Evolutionary conservation across 2,888 invertebrate species (phyloP).

Genomic region (Stictocephala bisonia): DNA sequence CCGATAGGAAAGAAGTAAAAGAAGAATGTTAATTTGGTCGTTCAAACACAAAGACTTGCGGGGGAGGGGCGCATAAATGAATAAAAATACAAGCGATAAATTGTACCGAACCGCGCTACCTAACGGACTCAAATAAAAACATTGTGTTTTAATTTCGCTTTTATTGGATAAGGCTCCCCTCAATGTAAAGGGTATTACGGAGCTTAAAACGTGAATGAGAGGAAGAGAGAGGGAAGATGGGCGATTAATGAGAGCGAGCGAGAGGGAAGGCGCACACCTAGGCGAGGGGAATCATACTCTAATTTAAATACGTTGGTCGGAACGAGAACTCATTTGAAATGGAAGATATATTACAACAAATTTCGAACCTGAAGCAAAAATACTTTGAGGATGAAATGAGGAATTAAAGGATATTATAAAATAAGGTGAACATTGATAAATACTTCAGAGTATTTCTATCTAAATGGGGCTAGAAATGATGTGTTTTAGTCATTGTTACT

Average conservation of each 20-base stretch:
- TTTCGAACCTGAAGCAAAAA: too few species aligned
- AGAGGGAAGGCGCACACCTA: conserved; percentile 14
- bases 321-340: too few species aligned
- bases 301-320: conserved; percentile 29
- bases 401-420: too few species aligned
- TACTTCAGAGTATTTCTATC: too few species aligned
- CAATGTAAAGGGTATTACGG: conserved; percentile 22
- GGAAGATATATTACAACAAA: too few species aligned
- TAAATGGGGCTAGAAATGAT: too few species aligned
- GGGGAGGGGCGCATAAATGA: conserved; percentile 33
- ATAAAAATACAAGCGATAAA: conserved; percentile 32
- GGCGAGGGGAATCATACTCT: conserved; percentile 24
- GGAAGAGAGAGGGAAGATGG: not conserved
- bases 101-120: conserved; percentile 14
- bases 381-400: too few species aligned
- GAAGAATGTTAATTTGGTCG: conserved; percentile 40
- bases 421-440: too few species aligned
- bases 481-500: too few species aligned
- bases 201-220: conserved; percentile 7
- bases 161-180: conserved; percentile 28
- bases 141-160: conserved; percentile 32
- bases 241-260: conserved; percentile 4
- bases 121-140: conserved; percentile 23
- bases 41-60: conserved; percentile 12
- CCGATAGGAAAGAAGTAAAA: conserved; percentile 33